Evolutionary conservation across 2,888 invertebrate species (phyloP).

Genomic region (Phytoseiulus persimilis): DNA sequence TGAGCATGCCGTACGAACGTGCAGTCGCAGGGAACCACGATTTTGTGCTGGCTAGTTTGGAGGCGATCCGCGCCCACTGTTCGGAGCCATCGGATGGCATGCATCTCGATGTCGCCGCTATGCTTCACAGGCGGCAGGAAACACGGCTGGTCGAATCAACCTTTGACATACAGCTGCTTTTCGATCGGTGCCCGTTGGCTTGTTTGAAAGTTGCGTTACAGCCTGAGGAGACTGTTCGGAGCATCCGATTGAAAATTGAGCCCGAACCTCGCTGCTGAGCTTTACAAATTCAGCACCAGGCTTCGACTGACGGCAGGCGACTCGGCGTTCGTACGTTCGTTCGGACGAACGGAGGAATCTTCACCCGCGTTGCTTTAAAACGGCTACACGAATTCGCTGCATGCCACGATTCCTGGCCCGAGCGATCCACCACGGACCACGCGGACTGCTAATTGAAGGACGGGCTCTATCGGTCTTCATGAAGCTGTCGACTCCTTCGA

Average conservation of each 20-base stretch:
- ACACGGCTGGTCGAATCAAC: background rate
- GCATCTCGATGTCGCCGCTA: background rate
- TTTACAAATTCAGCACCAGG: background rate
- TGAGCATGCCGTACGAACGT: background rate
- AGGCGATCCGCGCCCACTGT: background rate
- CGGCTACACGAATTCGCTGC: background rate
- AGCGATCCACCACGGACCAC: background rate
- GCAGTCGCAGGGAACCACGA: background rate
- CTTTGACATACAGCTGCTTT: conserved; percentile 5
- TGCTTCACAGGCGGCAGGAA: background rate
- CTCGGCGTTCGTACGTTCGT: background rate
- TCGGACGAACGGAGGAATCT: background rate
- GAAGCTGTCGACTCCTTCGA: background rate
- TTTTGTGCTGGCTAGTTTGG: background rate
- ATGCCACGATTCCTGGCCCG: background rate
- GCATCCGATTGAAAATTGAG: background rate
- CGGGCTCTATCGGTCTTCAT: background rate
- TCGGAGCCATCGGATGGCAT: background rate
- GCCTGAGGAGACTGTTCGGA: background rate
- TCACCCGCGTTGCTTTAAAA: background rate
- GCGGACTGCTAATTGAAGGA: background rate
- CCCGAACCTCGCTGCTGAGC: background rate
- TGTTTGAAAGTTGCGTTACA: background rate
- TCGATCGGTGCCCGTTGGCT: background rate
- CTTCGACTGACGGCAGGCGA: background rate